A percentile compares a stretch with the other conserved stretches of the same genome.
Conservation (phyloP, 2,113 vertebrate genomes). For the Odobenus rosmarus region DNA sequence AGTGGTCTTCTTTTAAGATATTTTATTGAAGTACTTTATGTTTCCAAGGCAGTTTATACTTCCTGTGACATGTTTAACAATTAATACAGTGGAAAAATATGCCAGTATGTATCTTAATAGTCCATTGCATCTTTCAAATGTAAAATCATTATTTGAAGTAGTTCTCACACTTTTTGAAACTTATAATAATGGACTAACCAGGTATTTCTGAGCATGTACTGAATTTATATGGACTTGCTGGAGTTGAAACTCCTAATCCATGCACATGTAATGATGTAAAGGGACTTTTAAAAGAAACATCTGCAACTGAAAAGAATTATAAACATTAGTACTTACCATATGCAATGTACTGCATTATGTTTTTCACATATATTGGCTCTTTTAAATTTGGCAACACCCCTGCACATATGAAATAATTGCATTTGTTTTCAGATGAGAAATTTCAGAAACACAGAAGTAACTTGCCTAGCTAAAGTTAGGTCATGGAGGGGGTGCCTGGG, state of each 20-base stretch:
- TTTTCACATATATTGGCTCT: not conserved
- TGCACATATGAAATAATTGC: not conserved
- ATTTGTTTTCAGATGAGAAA: not conserved
- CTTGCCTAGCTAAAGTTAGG: not conserved
- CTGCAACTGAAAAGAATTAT: not conserved
- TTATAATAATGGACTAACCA: not conserved
- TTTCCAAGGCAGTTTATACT: not conserved
- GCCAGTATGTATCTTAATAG: not conserved
- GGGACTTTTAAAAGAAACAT: not conserved
- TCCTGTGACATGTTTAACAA: not conserved
- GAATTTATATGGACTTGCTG: not conserved
- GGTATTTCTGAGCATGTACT: not conserved
- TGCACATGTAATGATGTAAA: not conserved
- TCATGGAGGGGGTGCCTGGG: too few species aligned
- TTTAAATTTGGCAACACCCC: not conserved
- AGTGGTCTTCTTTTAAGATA: slow-evolving; percentile 7
- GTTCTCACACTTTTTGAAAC: slow-evolving; percentile 5
- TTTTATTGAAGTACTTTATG: slow-evolving; percentile 27
- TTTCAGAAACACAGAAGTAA: not conserved
- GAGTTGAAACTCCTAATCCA: not conserved
- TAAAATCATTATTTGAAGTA: slow-evolving; percentile 16
- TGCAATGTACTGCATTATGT: not conserved
- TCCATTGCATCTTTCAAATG: not conserved
- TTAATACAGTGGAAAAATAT: not conserved
- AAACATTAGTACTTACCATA: not conserved